Evolutionary conservation across 2,113 vertebrate species (phyloP), one percentile per base, ranked within the genome.

Genomic region (Poecile atricapillus): DNA sequence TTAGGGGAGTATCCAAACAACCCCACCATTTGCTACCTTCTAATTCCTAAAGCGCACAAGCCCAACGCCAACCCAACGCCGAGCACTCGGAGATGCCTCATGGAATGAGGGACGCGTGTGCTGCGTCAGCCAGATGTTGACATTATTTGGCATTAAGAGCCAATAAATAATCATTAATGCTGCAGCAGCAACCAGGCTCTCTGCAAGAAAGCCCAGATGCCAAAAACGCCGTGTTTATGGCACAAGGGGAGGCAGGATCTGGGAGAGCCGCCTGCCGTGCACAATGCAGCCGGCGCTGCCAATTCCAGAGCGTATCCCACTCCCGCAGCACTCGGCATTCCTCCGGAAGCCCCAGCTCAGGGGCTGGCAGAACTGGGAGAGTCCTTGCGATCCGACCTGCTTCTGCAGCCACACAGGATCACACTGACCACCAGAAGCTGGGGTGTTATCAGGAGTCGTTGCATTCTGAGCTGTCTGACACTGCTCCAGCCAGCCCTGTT

Each of bases 1-100:
- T 87, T 76, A 41, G 93, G 93, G 90, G 67, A 90, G 44, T 10
- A 93, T 67, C 92, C 70, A 79, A 94, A 94, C 73, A 92, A 93
- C 81, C 86, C 83, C 96, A 67, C 68, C 86, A 30, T 64, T 75
- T 59, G 35, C 81, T 35, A 7, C 8, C 90, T 83, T 18, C 79
- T 23, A 50, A 68, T 44, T 84, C 88, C 46, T 5, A 22, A 31
- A 78, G 89, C 0, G 3, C 47, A 3, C 4, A 27, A 86, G 33
- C 35, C 80, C 65, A 12, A 68, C 2, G 7, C 69, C 83, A 59
- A 78, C 20, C 62, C 62, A 22, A 68, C 4, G 7, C 67, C 5
- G 4, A 82, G 27, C 25, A 0, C 70, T 41, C 3, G 0, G 67
- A 65, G 83, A 52, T 4, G 60, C 33, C 81, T 75, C 55, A 44